phyloP scores from a whole-genome alignment of 2,113 vertebrate species.

The Elephantulus edwardii region DNA sequence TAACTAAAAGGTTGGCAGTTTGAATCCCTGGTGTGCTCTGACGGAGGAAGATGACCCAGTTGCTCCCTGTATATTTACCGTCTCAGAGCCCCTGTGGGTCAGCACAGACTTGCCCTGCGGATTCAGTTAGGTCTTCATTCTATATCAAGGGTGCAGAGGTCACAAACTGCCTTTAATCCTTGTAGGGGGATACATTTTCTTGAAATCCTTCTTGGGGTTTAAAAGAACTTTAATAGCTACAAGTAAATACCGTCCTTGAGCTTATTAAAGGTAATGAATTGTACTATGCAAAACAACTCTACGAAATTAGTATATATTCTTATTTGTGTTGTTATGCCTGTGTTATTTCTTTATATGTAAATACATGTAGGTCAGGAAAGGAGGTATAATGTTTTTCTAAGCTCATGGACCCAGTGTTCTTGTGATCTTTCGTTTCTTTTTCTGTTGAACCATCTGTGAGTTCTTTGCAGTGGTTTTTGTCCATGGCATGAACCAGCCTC shows the following conservation, averaged over 20 bases:
- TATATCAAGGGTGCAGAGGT: too few relatives aligned
- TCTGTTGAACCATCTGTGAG: not conserved
- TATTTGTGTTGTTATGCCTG: too few relatives aligned
- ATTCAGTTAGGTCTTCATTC: too few relatives aligned
- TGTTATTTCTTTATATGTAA: not conserved
- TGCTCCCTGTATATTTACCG: too few relatives aligned
- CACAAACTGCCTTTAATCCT: too few relatives aligned
- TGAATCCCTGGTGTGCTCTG: too few relatives aligned
- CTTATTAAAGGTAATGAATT: conserved; percentile 8
- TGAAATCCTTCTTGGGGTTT: not conserved
- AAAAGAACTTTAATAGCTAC: not conserved
- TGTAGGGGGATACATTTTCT: not conserved
- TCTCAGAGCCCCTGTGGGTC: too few relatives aligned
- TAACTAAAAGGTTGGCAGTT: too few relatives aligned
- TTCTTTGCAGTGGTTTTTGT: not conserved
- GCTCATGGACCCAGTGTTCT: not conserved
- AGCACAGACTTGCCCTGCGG: too few relatives aligned
- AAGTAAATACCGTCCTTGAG: not conserved
- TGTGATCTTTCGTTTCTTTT: not conserved
- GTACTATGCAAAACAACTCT: not conserved
- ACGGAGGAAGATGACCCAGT: too few relatives aligned
- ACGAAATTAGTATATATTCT: not conserved
- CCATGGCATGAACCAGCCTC: too few relatives aligned
- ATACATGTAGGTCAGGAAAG: not conserved
- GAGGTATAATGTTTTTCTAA: not conserved